Base-by-base conservation (phyloP, 2,797 vertebrate species). In the Ibycter americanus region DNA sequence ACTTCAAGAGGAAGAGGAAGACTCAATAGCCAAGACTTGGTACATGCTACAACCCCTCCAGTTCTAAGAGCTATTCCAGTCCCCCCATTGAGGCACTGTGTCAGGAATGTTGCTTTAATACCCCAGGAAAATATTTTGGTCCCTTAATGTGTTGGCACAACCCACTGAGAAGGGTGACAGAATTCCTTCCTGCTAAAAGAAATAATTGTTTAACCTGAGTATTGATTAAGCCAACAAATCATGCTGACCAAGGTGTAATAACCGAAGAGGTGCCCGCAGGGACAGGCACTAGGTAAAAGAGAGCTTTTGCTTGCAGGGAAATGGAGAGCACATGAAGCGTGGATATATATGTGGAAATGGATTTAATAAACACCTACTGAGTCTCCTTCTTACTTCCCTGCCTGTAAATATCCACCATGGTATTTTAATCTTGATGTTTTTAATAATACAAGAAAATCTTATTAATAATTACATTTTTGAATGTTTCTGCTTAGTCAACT, bases 301-400 rank as follows among this genome's bases (percentile, higher is more conserved):
- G 22, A n/a, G 19, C 12, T 86, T 93, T 86, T 91, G 32, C 90
- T 71, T 70, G 67, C 46, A 47, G 47, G 58, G 51, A 31, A 88
- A 42, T 4, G 36, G 34, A 87, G 87, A 81, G 32, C 40, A 36
- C 0, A 0, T 3, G 11, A 25, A 49, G 42, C 56, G 16, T 83
- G 68, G 55, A 52, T 71, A 15, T 68, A 9, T 9, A 55, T 21
- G 32, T 92, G 80, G 82, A 91, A 92, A 86, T 89, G 77, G 87
- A 80, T 94, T 97, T 96, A 93, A 93, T 94, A 92, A 96, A 93
- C 94, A 96, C 87, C 91, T 93, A 46, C 65, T 34, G 94, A 72
- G 77, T 7, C 70, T 61, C 76, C 36, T 74, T 88, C 54, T 51
- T 89, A 26, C 61, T 86, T 87, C 21, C 29, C 67, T 86, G 74